Base-by-base conservation (phyloP, 1,140 invertebrate genomes). In the Medauroidea extradentata region DNA sequence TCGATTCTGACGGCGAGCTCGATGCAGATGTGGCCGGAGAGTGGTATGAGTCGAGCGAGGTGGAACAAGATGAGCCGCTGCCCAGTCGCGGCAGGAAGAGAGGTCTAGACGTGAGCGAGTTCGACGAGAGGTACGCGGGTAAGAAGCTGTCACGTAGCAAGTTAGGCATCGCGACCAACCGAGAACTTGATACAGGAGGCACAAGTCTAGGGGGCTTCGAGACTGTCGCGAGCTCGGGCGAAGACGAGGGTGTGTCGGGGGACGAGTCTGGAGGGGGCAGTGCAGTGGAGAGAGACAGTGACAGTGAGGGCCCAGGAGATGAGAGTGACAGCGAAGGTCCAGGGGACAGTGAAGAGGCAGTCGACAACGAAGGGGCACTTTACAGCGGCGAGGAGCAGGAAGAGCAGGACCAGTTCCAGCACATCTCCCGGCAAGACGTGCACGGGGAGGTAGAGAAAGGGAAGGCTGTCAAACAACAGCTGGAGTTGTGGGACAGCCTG, bases 401-500 rank as follows among this genome's bases (percentile, higher is more conserved):
- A 19, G 71, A 75, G 21, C 68, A 69, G 24, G 72, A 75, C 59
- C 75, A 74, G 4, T 76, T 75, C 19, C 57, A 80, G 64, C 80
- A 81, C 68, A 75, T 85, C 7, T 78, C 80, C 55, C 73, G 78
- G 38, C 72, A 73, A 65, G 81, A 85, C 73, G 61, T 79, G 3
- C 72, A 74, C n/a, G 79, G 79, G 62, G 85, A 90, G 69, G 78
- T 87, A 2, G 83, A 88, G 65, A 93, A 91, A 77, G 89, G 88
- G 27, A 75, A 80, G n/a, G 85, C 84, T 69, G 85, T 92, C 1
- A 81, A 82, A 73, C 87, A 86, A 71, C 90, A 94, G 69, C 68
- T 90, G 13, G 77, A 81, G 58, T 68, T 94, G 1, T 95, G 90
- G 90, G 93, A 95, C 72, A 84, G 80, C 58, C 70, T 95, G 1